Evolutionary conservation across 2,113 vertebrate genomes (phyloP).

Genomic region (Sphyrna mokarran): DNA sequence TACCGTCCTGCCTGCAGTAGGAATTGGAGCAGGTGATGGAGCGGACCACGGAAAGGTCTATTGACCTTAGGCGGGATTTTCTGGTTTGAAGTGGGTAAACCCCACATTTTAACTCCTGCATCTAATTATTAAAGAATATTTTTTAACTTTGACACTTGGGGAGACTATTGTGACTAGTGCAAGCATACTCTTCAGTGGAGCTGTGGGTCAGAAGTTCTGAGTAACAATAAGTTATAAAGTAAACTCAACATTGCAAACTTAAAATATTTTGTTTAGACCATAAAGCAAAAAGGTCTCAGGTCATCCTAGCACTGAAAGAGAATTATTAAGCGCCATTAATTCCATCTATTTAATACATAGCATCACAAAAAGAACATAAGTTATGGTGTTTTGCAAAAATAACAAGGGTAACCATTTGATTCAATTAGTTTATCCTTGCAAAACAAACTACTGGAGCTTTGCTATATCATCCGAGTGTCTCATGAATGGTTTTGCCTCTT

Average conservation of each 20-base stretch:
- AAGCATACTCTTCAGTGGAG: not conserved
- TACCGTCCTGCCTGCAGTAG: too few relatives aligned
- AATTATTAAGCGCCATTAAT: not conserved
- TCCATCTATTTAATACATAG: not conserved
- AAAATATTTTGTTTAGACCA: not conserved
- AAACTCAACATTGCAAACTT: not conserved
- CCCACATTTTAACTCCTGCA: not conserved
- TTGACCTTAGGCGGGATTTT: too few relatives aligned
- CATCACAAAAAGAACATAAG: not conserved
- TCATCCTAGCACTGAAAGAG: not conserved
- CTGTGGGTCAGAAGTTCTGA: not conserved
- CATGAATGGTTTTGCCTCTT: not conserved
- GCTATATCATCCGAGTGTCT: not conserved
- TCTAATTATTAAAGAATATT: not conserved
- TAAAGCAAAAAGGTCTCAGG: not conserved
- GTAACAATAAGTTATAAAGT: not conserved
- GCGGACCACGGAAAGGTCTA: too few relatives aligned
- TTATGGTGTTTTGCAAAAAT: not conserved
- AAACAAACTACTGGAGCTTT: not conserved
- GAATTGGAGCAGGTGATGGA: too few relatives aligned
- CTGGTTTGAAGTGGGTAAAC: too few relatives aligned
- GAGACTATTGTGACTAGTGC: not conserved
- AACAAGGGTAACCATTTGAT: not conserved
- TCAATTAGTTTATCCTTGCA: not conserved
- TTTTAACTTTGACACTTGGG: not conserved